A percentile compares a stretch with the other conserved stretches of the same genome.
Conservation (phyloP, 2,888 invertebrate genomes). For the Hydropsyche betteni region DNA sequence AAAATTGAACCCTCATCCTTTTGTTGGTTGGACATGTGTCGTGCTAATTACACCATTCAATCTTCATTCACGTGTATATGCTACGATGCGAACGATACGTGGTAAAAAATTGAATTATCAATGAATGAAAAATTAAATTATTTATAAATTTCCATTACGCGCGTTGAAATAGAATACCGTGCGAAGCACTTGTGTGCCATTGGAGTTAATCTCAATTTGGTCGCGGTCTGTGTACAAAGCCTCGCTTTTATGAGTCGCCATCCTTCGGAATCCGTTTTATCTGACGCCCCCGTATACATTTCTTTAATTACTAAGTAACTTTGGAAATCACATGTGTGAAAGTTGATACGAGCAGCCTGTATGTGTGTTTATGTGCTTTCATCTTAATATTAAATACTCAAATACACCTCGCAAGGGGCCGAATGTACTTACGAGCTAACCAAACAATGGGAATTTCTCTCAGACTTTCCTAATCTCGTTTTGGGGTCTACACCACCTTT, state of each 20-base stretch:
- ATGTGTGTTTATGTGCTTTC: constrained; percentile 22
- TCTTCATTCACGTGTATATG: neutral
- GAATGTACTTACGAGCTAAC: constrained; percentile 37
- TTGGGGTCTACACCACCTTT: constrained; percentile 36
- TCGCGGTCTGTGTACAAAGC: neutral
- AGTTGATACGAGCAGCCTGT: constrained; percentile 11
- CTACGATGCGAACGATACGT: neutral
- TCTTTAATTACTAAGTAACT: constrained; percentile 22
- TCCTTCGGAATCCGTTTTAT: neutral
- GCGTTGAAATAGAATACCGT: neutral
- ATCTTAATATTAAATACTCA: constrained; percentile 31
- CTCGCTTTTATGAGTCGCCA: neutral
- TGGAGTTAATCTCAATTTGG: constrained; percentile 6
- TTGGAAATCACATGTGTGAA: constrained; percentile 20
- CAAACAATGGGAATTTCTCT: constrained; percentile 34
- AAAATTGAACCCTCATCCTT: constrained; percentile 30
- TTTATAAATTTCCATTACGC: neutral
- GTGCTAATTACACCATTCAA: constrained; percentile 26
- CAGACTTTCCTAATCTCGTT: constrained; percentile 39
- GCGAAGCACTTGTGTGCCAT: neutral
- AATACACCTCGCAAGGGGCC: constrained; percentile 32
- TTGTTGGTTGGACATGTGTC: constrained; percentile 14
- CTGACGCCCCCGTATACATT: neutral
- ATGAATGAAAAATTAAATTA: neutral
- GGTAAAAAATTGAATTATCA: neutral